Conservation (phyloP, 2,113 vertebrate genomes). For the Saccopteryx bilineata region DNA sequence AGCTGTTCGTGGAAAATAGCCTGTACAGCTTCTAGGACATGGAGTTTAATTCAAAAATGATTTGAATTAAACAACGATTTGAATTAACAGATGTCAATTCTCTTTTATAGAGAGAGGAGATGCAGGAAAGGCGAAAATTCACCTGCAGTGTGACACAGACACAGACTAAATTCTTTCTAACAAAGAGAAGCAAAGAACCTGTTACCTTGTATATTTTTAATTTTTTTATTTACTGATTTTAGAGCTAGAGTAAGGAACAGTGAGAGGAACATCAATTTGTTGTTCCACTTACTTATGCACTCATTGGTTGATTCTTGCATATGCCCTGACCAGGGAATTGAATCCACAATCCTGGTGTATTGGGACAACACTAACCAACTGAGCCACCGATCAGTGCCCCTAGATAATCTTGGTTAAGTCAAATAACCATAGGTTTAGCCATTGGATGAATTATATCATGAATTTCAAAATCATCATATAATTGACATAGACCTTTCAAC, state of each 20-base stretch:
- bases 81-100: background rate
- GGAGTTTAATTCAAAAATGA: slow-evolving; percentile 49
- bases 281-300: too few species aligned
- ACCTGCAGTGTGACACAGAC: background rate
- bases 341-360: too few species aligned
- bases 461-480: slow-evolving; percentile 74
- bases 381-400: too few species aligned
- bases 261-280: too few species aligned
- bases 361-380: too few species aligned
- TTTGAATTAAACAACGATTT: background rate
- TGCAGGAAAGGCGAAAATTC: background rate
- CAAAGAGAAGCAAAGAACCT: slow-evolving; percentile 25
- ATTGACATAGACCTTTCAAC: slow-evolving; percentile 71
- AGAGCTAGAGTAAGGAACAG: too few species aligned
- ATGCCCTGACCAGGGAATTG: too few species aligned
- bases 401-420: slow-evolving; percentile 41
- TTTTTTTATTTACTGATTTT: too few species aligned
- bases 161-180: slow-evolving; percentile 27
- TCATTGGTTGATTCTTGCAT: too few species aligned
- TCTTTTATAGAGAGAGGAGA: background rate
- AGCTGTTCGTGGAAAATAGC: slow-evolving; percentile 9
- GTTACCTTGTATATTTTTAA: background rate
- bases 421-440: slow-evolving; percentile 72
- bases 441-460: slow-evolving; percentile 73
- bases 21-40: background rate